A percentile compares a stretch with the other conserved stretches of the same genome.
phyloP scores from a whole-genome alignment of 2,113 vertebrate genomes.

The Puntigrus tetrazona region DNA sequence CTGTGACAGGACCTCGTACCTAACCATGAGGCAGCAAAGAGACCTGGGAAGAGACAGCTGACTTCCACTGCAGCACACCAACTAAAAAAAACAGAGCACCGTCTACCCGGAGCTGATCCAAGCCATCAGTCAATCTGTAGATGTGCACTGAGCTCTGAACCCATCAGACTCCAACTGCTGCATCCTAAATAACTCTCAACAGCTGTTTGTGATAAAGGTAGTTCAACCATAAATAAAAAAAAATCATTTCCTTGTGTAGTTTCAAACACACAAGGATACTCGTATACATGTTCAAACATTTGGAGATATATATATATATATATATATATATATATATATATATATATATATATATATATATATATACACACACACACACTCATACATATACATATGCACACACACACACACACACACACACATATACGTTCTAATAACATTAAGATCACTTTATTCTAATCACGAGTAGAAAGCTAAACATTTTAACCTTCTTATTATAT shows the following conservation, averaged over 20 bases:
- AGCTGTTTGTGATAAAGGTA: neutral
- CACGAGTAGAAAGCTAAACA: too few species aligned
- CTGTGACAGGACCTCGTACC: constrained; percentile 57
- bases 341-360: too few species aligned
- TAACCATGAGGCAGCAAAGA: constrained; percentile 17
- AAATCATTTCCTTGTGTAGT: neutral
- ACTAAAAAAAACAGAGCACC: neutral
- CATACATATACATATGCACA: too few species aligned
- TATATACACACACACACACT: too few species aligned
- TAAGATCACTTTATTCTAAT: too few species aligned
- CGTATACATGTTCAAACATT: too few species aligned
- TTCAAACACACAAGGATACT: too few species aligned
- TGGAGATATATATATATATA: too few species aligned
- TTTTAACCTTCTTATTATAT: too few species aligned
- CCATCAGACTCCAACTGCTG: neutral
- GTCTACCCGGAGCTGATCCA: neutral
- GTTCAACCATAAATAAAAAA: neutral
- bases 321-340: too few species aligned
- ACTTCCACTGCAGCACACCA: constrained; percentile 4
- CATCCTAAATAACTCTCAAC: constrained; percentile 2
- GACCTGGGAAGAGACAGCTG: constrained; percentile 52
- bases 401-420: too few species aligned
- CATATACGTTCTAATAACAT: too few species aligned
- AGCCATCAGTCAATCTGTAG: neutral
- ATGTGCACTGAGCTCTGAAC: constrained; percentile 2